A percentile compares a stretch with the other conserved stretches of the same genome.
phyloP scores from a whole-genome alignment of 2,888 invertebrate genomes.

The Eumacrocentrus americanus region DNA sequence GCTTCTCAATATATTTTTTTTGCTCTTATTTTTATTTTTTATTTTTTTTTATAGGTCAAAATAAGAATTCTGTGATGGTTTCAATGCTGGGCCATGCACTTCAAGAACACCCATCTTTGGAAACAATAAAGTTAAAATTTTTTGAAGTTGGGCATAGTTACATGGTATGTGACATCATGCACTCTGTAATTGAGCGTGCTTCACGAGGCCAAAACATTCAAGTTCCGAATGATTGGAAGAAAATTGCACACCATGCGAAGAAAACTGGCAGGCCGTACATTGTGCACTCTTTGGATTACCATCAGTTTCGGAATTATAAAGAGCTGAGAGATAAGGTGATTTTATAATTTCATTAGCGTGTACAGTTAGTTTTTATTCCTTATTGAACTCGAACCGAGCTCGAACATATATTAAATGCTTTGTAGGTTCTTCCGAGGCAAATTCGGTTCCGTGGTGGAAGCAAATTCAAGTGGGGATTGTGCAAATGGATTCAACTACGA shows the following conservation, averaged over 20 bases:
- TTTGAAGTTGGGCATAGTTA: slow-evolving; percentile 29
- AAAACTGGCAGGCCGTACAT: background rate
- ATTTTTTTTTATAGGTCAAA: slow-evolving; percentile 25
- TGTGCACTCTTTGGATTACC: background rate
- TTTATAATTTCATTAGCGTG: no score
- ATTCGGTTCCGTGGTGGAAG: no score
- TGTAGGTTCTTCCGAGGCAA: no score
- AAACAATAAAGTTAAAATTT: slow-evolving; percentile 27
- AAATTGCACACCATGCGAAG: background rate
- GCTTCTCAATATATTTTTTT: no score
- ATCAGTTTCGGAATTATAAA: background rate
- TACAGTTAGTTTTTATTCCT: no score
- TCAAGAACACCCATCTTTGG: slow-evolving; percentile 8
- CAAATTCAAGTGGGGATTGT: no score
- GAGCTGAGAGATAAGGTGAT: background rate
- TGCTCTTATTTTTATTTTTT: no score
- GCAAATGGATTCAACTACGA: no score
- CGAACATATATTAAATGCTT: no score
- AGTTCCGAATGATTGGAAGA: background rate
- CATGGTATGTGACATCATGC: slow-evolving; percentile 24
- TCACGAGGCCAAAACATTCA: background rate
- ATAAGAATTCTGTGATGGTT: slow-evolving; percentile 22
- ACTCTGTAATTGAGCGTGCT: slow-evolving; percentile 16
- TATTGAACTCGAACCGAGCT: no score
- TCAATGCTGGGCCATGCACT: slow-evolving; percentile 16